Percentiles rank a stretch among this genome's conserved stretches.
Conservation (phyloP, 2,113 vertebrate species). For the Lasiurus borealis region DNA sequence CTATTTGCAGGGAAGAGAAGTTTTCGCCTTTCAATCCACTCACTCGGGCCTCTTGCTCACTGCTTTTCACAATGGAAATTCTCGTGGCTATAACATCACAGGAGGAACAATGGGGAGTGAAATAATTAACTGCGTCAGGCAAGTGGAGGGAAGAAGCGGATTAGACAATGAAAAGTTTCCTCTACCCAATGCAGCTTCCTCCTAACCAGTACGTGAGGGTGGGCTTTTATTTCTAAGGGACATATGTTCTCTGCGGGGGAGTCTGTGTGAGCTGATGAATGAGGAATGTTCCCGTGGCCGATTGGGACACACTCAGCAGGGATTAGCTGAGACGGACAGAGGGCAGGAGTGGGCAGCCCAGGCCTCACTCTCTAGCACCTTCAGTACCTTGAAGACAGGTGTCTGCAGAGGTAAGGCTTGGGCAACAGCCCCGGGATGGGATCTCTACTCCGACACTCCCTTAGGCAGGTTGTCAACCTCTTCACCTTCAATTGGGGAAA, state of each 20-base stretch:
- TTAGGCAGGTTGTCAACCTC: background rate
- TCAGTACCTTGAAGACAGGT: background rate
- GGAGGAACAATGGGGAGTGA: background rate
- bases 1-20: slow-evolving; percentile 63
- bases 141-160: background rate
- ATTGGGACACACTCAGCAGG: accelerated
- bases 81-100: no score
- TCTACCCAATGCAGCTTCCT: background rate
- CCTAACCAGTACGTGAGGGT: background rate
- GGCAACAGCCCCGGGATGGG: no score
- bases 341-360: background rate
- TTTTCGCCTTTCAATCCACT: slow-evolving; percentile 44
- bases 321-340: background rate
- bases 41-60: background rate
- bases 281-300: background rate
- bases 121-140: slow-evolving; percentile 19
- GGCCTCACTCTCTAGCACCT: background rate
- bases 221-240: background rate
- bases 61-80: background rate
- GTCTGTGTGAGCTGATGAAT: background rate
- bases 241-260: background rate
- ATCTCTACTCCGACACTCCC: background rate
- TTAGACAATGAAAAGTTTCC: background rate
- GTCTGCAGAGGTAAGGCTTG: accelerated
- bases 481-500: background rate